Base-by-base conservation (phyloP, 2,113 vertebrate genomes). In the Hydrolagus affinis region DNA sequence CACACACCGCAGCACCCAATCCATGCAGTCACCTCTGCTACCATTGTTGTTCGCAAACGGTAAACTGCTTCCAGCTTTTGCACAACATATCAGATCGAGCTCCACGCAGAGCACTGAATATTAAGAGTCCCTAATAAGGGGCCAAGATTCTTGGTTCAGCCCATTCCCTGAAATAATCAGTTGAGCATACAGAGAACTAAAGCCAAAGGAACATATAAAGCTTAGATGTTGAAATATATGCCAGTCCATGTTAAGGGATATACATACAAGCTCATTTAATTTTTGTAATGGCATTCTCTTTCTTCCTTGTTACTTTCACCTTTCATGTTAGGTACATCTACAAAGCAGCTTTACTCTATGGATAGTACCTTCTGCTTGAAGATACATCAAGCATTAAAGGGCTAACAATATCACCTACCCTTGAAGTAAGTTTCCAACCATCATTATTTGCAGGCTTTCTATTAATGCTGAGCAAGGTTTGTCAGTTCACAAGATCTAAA, bases 1-100 rank as follows among this genome's bases (percentile, higher is more conserved):
- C 86, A 87, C 89, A 92, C 87, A 90, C 90, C 92, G 93, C 91
- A 93, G 95, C 92, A 94, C 89, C 89, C 91, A 91, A 93, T 92
- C 90, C 95, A 95, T 96, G 96, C 94, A 89, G 88, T 92, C 93
- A 91, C 94, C 91, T 96, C 96, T 97, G 97, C 96, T 94, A 89
- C 96, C 96, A 98, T 96, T 97, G 96, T 94, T 90, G 91, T 87
- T 89, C 91, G 88, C 90, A 90, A 85, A 85, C 23, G 92, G 90
- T 90, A 92, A 88, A 88, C 95, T 94, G 94, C 94, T 96, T 96
- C 96, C 96, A 96, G 96, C 95, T 94, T 91, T 89, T 85, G 87
- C 90, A 90, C 78, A 86, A 87, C 17, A 19, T 28, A 66, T 86
- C 23, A 86, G 57, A 59, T 25, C 59, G 56, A 83, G 19, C 86